Conservation (phyloP, 1,140 invertebrate genomes). For the Hyposmocoma kahamanoa region DNA sequence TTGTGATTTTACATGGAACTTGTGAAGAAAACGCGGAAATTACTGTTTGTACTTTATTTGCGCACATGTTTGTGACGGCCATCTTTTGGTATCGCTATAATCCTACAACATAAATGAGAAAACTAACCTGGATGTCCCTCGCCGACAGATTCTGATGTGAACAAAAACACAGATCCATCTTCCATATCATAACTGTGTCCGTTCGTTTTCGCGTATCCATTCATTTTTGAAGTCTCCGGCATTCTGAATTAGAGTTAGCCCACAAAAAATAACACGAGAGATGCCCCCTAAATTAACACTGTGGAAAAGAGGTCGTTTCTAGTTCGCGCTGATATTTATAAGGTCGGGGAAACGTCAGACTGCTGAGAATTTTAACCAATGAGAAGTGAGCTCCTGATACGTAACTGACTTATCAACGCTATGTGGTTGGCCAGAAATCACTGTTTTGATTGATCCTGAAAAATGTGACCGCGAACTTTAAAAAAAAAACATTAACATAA, state of each 20-base stretch:
- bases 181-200: conserved; percentile 85
- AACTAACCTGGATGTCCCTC: conserved; percentile 96
- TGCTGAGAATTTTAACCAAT: conserved; percentile 43
- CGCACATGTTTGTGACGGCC: conserved; percentile 65
- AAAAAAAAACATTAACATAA: conserved; percentile 4
- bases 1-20: background rate
- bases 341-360: conserved; percentile 54
- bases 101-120: conserved; percentile 35
- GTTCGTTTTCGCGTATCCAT: conserved; percentile 82
- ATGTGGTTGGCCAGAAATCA: conserved; percentile 45
- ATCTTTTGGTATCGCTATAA: conserved; percentile 51
- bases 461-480: conserved; percentile 19
- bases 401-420: conserved; percentile 17
- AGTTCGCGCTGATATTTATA: conserved; percentile 64
- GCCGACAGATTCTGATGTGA: conserved; percentile 99
- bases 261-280: conserved; percentile 67
- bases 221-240: conserved; percentile 84
- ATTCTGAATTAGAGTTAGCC: conserved; percentile 75
- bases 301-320: conserved; percentile 67
- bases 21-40: no score
- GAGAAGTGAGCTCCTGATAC: conserved; percentile 17
- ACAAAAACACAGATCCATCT: conserved; percentile 93
- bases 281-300: conserved; percentile 63
- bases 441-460: conserved; percentile 49
- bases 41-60: conserved; percentile 29